A percentile compares a stretch with the other conserved stretches of the same genome.
Conservation (phyloP, 2,888 invertebrate species). For the Therioaphis trifolii region DNA sequence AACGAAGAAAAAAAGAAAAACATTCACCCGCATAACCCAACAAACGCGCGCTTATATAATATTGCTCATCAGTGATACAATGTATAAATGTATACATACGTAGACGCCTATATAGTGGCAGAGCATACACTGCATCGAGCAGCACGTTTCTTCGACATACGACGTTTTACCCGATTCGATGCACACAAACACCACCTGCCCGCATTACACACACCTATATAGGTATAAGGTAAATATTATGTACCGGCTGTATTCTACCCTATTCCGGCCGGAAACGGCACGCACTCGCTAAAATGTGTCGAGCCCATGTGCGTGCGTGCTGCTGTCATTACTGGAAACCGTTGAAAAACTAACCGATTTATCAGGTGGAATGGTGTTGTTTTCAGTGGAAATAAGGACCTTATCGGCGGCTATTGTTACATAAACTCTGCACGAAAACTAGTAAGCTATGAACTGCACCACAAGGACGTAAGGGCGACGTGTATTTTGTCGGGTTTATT, state of each 20-base stretch:
- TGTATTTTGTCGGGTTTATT: neutral
- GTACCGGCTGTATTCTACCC: no score
- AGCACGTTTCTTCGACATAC: conserved; percentile 29
- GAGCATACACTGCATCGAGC: neutral
- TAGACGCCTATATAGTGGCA: neutral
- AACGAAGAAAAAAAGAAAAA: neutral
- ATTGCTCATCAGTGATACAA: neutral
- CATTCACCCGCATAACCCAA: neutral
- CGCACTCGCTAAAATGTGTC: conserved; percentile 3
- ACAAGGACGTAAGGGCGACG: neutral
- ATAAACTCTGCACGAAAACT: neutral
- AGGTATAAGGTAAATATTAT: neutral
- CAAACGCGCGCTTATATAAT: neutral
- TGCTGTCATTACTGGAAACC: conserved; percentile 16
- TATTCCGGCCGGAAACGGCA: conserved; percentile 32
- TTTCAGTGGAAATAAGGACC: neutral
- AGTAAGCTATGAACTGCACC: neutral
- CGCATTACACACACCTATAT: neutral
- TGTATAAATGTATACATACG: no score
- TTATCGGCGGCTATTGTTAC: neutral
- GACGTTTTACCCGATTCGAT: neutral
- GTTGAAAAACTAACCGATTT: conserved; percentile 32
- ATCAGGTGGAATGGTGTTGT: conserved; percentile 18
- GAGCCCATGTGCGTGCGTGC: neutral
- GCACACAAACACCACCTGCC: conserved; percentile 31